Conservation (phyloP, 2,888 invertebrate species). For the Epinotia demarniana region DNA sequence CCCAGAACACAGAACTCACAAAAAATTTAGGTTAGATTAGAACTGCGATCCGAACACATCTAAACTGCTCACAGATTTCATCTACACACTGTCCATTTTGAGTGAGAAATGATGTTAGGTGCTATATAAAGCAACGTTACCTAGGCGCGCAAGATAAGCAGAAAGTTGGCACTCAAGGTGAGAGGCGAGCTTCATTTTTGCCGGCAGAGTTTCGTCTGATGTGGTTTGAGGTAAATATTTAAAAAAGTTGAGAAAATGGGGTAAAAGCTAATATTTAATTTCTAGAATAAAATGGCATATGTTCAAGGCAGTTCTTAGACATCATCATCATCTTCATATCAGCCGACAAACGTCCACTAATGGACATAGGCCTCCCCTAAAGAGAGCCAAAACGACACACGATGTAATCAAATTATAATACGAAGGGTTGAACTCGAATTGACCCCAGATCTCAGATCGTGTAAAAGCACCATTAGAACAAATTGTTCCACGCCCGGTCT, state of each 20-base stretch:
- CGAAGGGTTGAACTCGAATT: too few relatives aligned
- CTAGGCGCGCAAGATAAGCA: constrained; percentile 32
- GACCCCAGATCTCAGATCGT: constrained; percentile 4
- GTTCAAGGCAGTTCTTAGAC: too few relatives aligned
- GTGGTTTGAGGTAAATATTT: constrained; percentile 8
- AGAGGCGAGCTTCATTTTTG: constrained; percentile 10
- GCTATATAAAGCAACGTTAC: background rate
- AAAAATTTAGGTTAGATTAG: background rate
- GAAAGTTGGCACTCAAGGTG: constrained; percentile 26
- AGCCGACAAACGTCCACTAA: too few relatives aligned
- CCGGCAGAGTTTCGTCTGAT: constrained; percentile 24
- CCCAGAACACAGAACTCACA: too few relatives aligned
- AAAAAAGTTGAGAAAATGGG: background rate
- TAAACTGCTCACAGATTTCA: background rate
- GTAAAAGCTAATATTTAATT: background rate
- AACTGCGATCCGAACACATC: too few relatives aligned
- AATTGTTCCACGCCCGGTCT: background rate
- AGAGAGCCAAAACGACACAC: too few relatives aligned
- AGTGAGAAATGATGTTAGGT: constrained; percentile 16
- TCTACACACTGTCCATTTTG: background rate
- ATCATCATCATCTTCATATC: too few relatives aligned
- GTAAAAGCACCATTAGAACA: constrained; percentile 11
- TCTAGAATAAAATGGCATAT: background rate
- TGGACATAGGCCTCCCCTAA: too few relatives aligned
- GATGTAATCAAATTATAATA: too few relatives aligned